Evolutionary conservation across 2,888 invertebrate genomes (phyloP), one percentile per base, ranked within the genome.

Genomic region (Axea sp.): DNA sequence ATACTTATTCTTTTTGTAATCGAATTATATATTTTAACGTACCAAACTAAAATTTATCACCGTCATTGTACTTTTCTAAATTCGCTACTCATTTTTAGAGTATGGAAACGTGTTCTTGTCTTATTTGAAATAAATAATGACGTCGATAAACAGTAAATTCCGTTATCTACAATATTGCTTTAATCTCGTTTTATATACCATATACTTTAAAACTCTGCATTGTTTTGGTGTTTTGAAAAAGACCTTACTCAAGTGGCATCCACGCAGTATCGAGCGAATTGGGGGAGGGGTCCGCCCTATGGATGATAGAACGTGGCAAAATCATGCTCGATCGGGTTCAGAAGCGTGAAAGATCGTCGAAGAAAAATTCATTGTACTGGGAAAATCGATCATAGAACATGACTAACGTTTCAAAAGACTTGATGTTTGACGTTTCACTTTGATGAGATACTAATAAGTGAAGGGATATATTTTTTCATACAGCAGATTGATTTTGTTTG

Each of bases 261-360:
- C 65, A 47, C 47, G 37, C 33, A 43, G 24, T 67, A 73, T 67
- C 60, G 64, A 73, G 26, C 71, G 64, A 39, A 7, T 57, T 55
- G 51, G 49, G 53, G 67, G 60, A 60, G 67, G 60, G 73, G 72
- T 19, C 60, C 65, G 65, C 65, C 60, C 60, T 59, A 19, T 9
- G 17, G 11, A 51, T 19, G 43, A 49, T 51, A 11, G 65, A 64
- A 73, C 64, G 65, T 59, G 57, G 72, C 65, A 51, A 59, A 67
- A 67, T 67, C 49, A 15, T 35, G 43, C 57, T 47, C 39, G 62
- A 62, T 47, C 22, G 43, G 11, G n/a, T 19, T 41, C 8, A 0
- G 4, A 35, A 7, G 4, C 19, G 22, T 9, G n/a, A 3, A 24
- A 33, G 22, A 47, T 47, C 30, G 17, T 3, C 6, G 17, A 8